Evolutionary conservation across 1,140 invertebrate species (phyloP).

Genomic region (Drosophila trapezifrons): DNA sequence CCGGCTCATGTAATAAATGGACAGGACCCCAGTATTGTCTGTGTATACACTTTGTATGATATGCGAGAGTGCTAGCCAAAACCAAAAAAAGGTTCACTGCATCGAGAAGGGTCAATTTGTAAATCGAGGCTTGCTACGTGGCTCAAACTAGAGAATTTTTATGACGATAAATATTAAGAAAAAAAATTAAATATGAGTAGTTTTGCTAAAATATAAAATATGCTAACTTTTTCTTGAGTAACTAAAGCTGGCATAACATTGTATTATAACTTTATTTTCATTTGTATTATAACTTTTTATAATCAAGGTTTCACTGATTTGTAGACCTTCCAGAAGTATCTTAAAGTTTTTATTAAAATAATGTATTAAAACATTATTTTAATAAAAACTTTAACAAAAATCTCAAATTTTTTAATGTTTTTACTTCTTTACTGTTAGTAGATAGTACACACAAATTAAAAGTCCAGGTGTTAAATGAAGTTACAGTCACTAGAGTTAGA

Average conservation of each 20-base stretch:
- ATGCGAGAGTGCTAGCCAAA: constrained; percentile 63
- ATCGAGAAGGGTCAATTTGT: constrained; percentile 24
- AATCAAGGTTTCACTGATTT: background rate
- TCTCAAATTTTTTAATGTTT: too few species aligned
- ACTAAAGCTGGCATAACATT: too few species aligned
- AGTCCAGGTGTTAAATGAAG: too few species aligned
- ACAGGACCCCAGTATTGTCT: constrained; percentile 56
- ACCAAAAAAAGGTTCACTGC: constrained; percentile 46
- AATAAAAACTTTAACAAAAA: too few species aligned
- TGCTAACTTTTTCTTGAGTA: too few species aligned
- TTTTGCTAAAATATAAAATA: too few species aligned
- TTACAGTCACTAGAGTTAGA: too few species aligned
- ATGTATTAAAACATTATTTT: too few species aligned
- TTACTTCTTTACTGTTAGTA: too few species aligned
- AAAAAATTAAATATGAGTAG: background rate
- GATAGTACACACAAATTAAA: too few species aligned
- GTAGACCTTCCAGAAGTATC: background rate
- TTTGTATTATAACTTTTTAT: background rate
- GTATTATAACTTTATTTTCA: background rate
- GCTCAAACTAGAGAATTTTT: background rate
- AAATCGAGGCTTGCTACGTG: constrained; percentile 4
- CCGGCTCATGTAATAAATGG: constrained; percentile 81
- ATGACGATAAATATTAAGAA: background rate
- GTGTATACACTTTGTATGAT: constrained; percentile 73
- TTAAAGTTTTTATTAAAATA: too few species aligned